These are phyloP conservation scores for Mirza zaza DNA, from an alignment of 2,113 vertebrate genomes.

Conservation along the genomic window DNA sequence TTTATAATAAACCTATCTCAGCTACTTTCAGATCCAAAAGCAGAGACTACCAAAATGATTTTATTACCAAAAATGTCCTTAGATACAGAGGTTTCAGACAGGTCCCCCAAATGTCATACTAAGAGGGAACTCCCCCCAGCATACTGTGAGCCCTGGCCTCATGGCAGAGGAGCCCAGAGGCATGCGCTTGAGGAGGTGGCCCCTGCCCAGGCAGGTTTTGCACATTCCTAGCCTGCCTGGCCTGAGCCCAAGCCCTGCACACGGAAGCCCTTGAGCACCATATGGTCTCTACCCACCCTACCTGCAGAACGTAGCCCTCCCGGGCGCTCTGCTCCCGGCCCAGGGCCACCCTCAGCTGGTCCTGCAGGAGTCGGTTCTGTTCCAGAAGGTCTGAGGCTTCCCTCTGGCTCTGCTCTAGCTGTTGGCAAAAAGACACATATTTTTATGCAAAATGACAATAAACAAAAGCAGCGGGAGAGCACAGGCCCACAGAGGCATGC, in stretches of 20 bases:
- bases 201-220: not conserved
- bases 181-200: accelerated
- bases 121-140: not conserved
- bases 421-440: conserved; percentile 52
- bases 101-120: not conserved
- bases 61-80: not conserved
- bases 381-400: conserved; percentile 93
- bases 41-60: not conserved
- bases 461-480: not conserved
- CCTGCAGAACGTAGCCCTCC: conserved; percentile 97
- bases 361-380: conserved; percentile 94
- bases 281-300: conserved; percentile 79
- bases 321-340: conserved; percentile 93
- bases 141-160: not conserved
- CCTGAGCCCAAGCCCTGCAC: not conserved
- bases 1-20: not conserved
- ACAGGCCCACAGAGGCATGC: accelerated
- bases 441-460: not conserved
- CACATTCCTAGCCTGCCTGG: conserved; percentile 15
- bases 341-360: conserved; percentile 93
- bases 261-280: not conserved
- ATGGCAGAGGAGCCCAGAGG: not conserved
- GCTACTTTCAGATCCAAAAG: not conserved
- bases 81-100: not conserved
- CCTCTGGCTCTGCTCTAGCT: conserved; percentile 96